Base-by-base conservation (phyloP, 2,797 vertebrate genomes). In the Enteromius paludinosus region DNA sequence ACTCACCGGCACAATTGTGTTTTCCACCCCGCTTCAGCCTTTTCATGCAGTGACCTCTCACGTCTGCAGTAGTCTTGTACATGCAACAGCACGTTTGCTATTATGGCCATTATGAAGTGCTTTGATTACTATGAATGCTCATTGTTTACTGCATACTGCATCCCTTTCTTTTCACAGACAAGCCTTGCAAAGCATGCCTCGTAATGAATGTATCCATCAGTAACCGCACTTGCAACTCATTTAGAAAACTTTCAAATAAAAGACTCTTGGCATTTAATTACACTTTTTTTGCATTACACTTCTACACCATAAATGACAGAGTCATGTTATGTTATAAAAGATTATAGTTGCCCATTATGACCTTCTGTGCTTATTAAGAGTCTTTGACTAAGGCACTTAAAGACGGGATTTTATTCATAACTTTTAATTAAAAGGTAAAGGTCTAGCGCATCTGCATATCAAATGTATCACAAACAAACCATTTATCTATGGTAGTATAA, bases 21-120 rank as follows among this genome's bases (percentile, higher is more conserved):
- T 79, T 68, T 79, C 69, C 25, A 65, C 33, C 65, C 23, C 4
- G 1, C 64, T 69, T 82, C 35, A 54, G 78, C 25, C 52, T 68
- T 80, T 80, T 79, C 79, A 81, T 74, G 30, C 45, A 52, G 69
- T 12, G 20, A 25, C 20, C 23, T 6, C 5, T 73, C 14, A 41
- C 7, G 3, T 82, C 35, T 59, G n/a, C 10, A 12, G 43, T 64
- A 45, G 47, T 76, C 35, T 43, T 69, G 38, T 23, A 71, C 82
- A 83, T 66, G 49, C 47, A 66, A 66, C 3, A 10, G 33, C 2
- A n/a, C 38, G 38, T 41, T 65, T 66, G 17, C 23, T 82, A 11
- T 74, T 82, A 35, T 65, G 47, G n/a, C 17, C 15, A 7, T 52
- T 66, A 15, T 75, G 61, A 75, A 82, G 71, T 66, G 61, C 47